Base-by-base conservation (phyloP, 2,113 vertebrate species). In the Mola mola region DNA sequence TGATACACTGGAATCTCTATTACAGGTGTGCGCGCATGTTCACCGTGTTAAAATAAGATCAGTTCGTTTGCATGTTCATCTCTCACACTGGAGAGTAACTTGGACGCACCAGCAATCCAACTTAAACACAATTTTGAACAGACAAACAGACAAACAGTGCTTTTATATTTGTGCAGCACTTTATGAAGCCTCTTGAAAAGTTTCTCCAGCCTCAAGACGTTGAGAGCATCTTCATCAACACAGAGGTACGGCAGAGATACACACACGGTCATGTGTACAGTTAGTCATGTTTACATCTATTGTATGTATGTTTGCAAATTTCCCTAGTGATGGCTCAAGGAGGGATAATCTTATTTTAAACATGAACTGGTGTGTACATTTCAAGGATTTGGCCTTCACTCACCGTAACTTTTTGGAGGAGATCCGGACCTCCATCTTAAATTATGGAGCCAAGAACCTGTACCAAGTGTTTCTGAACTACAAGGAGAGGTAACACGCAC, bases 201-300 rank as follows among this genome's bases (percentile, higher is more conserved):
- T 96, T 96, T 63, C 91, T 97, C 17, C 82, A 83, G 6, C 49
- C 78, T 3, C 79, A 89, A 2, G 95, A 98, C 64, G 87, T 95
- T 0, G 95, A 95, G 78, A 95, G 74, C 41, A 95, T 98, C 86
- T 98, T 98, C 78, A 94, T 95, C 81, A 98, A 98, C 79, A 79
- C 93, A 0, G 84, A 92, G 92, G 96, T 98, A 86, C 4, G 26
- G 1, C 19, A 36, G 34, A 31, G 21, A 48, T 56, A 8, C 29
- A 38, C 20, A 51, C 16, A 26, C 6, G 34, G 1, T 48, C 21
- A 50, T 16, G 10, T 20, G 0, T 7, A 13, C 19, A 50, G 6
- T 3, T 41, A n/a, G n/a, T n/a, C n/a, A n/a, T n/a, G 1, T 19
- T 38, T 48, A 2, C 36, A 1, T 53, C 20, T 36, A 15, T 29